Evolutionary conservation across 2,797 vertebrate genomes (phyloP), one percentile per base, ranked within the genome.

Genomic region (Decapterus maruadsi): DNA sequence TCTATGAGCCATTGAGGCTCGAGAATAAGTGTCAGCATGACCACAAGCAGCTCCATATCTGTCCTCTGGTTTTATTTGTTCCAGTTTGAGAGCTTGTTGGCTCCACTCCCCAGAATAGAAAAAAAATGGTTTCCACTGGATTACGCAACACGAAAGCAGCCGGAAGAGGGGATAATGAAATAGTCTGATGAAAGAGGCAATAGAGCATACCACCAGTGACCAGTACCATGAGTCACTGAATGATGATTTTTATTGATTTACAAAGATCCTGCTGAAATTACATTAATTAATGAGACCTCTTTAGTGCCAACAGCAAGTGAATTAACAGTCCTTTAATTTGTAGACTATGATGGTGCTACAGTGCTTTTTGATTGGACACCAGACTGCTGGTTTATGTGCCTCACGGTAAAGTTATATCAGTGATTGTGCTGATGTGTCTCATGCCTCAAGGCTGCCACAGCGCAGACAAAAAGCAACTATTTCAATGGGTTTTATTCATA

Each of bases 141-240:
- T 92, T 90, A 90, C 31, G 81, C 83, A 92, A 90, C 89, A 90
- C 89, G 88, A 86, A 85, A 88, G 81, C 90, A 86, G 78, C 85
- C 90, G 89, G 89, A 90, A 91, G 86, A n/a, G 55, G 76, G 86
- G 84, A 87, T 88, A 90, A 89, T 86, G 82, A 86, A 88, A 86
- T 46, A 74, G 70, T 82, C 75, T 77, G 77, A 82, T 84, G 81
- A 83, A 87, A 85, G 71, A 53, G 71, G 73, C 74, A 74, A 77
- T 13, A 86, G 82, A 80, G 80, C 80, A 67, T 14, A 77, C 70
- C 80, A 72, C 77, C 72, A 87, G 50, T 75, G 84, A 66, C 45
- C 67, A 70, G 78, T 40, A 59, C 43, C 40, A 65, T 54, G 74
- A 90, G 70, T 83, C 81, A 86, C 67, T 67, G 54, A 75, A 81